phyloP scores from a whole-genome alignment of 2,888 invertebrate genomes.

The Teinopalpus imperialis region DNA sequence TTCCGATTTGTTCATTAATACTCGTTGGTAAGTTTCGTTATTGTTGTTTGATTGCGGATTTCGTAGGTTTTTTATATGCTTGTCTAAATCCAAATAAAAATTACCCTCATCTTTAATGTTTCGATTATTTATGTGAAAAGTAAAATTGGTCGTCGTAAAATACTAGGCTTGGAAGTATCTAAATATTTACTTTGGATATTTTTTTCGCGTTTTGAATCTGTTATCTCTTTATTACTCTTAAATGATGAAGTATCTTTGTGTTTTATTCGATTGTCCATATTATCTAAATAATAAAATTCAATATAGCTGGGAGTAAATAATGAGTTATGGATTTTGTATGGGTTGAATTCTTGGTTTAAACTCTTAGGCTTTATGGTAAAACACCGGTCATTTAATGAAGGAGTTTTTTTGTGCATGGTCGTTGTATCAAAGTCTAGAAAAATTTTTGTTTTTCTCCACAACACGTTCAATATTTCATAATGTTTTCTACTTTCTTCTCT shows the following conservation, averaged over 20 bases:
- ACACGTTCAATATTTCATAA: constrained; percentile 59
- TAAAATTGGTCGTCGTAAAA: constrained; percentile 36
- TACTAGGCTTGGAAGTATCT: constrained; percentile 19
- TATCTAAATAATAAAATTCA: constrained; percentile 68
- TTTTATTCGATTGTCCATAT: constrained; percentile 38
- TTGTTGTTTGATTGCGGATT: no score
- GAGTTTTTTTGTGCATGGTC: constrained; percentile 22
- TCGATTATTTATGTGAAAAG: constrained; percentile 39
- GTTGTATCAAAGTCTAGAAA: constrained; percentile 40
- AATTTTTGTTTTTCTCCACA: constrained; percentile 58
- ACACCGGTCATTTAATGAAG: neutral
- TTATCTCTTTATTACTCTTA: neutral
- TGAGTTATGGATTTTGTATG: constrained; percentile 18
- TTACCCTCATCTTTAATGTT: constrained; percentile 25
- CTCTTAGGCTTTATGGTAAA: constrained; percentile 5
- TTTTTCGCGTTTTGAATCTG: neutral
- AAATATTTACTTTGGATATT: neutral
- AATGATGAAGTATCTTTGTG: constrained; percentile 26
- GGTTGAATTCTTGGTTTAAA: no score
- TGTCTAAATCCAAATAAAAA: constrained; percentile 9
- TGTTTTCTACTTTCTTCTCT: constrained; percentile 54
- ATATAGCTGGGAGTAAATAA: constrained; percentile 57
- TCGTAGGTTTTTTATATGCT: constrained; percentile 1
- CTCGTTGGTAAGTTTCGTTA: constrained; percentile 9
- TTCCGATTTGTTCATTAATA: constrained; percentile 10